phyloP scores from a whole-genome alignment of 2,113 vertebrate species.

The Upupa epops region DNA sequence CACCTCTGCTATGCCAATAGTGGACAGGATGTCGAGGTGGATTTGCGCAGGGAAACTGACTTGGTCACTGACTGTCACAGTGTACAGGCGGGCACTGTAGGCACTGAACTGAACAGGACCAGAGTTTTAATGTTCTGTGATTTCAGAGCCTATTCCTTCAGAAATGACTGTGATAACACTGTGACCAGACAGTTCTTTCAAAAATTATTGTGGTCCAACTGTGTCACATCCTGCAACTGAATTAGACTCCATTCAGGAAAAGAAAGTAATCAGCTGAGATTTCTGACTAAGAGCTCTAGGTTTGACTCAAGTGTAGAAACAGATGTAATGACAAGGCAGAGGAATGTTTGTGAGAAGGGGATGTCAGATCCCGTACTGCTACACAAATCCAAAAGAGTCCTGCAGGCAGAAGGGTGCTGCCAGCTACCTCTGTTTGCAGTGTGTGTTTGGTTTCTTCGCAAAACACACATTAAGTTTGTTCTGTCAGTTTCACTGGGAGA shows the following conservation, averaged over 20 bases:
- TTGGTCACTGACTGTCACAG: too few species aligned
- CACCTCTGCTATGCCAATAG: neutral
- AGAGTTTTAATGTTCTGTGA: rapidly evolving
- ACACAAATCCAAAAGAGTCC: neutral
- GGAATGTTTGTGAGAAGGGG: neutral
- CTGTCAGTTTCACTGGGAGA: neutral
- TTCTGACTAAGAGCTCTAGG: neutral
- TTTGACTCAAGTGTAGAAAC: neutral
- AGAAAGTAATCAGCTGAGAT: neutral
- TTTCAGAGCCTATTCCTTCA: neutral
- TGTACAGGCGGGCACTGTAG: too few species aligned
- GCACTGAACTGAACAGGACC: neutral
- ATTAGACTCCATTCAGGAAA: neutral
- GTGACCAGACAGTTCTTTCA: neutral
- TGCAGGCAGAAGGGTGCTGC: neutral
- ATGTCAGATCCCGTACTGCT: neutral
- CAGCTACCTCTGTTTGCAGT: neutral
- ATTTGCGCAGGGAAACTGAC: too few species aligned
- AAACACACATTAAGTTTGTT: neutral
- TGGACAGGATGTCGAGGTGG: neutral
- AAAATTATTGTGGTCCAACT: neutral
- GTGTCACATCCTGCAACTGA: neutral
- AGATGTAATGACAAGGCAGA: neutral
- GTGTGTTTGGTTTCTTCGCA: neutral
- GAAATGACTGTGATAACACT: neutral